Percentiles rank a stretch among this genome's conserved stretches.
Evolutionary conservation across 2,888 invertebrate species (phyloP).

Genomic region (Miltochrista miniata): DNA sequence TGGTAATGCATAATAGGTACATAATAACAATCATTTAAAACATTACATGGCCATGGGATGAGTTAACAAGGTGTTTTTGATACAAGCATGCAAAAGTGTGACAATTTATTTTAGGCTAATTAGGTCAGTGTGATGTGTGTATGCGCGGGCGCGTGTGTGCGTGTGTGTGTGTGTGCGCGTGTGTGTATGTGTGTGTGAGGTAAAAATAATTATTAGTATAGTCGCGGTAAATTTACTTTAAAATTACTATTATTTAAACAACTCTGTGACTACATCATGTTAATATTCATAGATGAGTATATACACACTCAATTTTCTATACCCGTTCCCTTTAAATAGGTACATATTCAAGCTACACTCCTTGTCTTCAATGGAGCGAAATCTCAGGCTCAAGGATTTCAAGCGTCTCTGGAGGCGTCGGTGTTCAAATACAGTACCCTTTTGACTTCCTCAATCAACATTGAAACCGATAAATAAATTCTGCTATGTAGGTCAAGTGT

Average conservation of each 20-base stretch:
- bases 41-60: too few relatives aligned
- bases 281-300: neutral
- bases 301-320: neutral
- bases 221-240: too few relatives aligned
- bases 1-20: too few relatives aligned
- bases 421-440: slow-evolving; percentile 28
- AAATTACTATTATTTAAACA: neutral
- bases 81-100: too few relatives aligned
- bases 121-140: too few relatives aligned
- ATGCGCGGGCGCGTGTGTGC: too few relatives aligned
- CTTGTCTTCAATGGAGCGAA: slow-evolving; percentile 23
- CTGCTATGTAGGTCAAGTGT: slow-evolving; percentile 20
- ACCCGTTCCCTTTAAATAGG: slow-evolving; percentile 1
- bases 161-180: too few relatives aligned
- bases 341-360: slow-evolving; percentile 8
- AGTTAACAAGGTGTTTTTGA: too few relatives aligned
- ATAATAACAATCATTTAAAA: too few relatives aligned
- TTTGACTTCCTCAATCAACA: slow-evolving; percentile 31
- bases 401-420: slow-evolving; percentile 26
- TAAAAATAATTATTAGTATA: too few relatives aligned
- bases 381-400: slow-evolving; percentile 25
- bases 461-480: slow-evolving; percentile 34
- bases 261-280: neutral
- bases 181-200: too few relatives aligned
- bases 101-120: too few relatives aligned